Conservation (phyloP, 2,797 vertebrate genomes). For the Cetoscarus ocellatus region DNA sequence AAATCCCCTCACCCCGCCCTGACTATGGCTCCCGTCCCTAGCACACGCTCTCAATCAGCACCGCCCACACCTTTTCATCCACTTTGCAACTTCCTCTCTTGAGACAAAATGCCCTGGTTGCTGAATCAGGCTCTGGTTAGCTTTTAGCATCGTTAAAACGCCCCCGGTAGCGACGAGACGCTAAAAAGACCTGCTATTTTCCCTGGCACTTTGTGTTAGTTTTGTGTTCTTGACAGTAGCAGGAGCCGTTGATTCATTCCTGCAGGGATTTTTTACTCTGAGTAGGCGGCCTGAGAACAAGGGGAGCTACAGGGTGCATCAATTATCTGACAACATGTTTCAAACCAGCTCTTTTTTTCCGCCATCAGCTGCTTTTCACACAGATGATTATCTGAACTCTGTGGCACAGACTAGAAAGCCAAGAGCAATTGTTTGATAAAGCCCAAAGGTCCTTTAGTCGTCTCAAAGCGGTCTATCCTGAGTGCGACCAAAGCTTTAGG, state of each 20-base stretch:
- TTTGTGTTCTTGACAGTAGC: slow-evolving; percentile 64
- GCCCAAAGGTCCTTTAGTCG: slow-evolving; percentile 63
- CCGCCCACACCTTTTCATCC: slow-evolving; percentile 60
- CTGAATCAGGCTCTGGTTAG: slow-evolving; percentile 42
- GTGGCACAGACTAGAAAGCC: slow-evolving; percentile 45
- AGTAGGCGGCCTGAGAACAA: slow-evolving; percentile 74
- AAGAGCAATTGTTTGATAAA: slow-evolving; percentile 66
- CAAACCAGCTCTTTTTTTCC: slow-evolving; percentile 62
- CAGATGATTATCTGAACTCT: slow-evolving; percentile 70
- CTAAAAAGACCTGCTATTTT: slow-evolving; percentile 41
- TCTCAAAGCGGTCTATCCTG: slow-evolving; percentile 43
- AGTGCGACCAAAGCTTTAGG: slow-evolving; percentile 51
- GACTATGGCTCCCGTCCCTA: slow-evolving; percentile 1
- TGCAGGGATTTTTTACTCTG: slow-evolving; percentile 63
- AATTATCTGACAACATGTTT: slow-evolving; percentile 79
- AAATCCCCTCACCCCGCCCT: slow-evolving; percentile 32
- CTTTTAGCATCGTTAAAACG: slow-evolving; percentile 44
- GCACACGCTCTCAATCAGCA: slow-evolving; percentile 28
- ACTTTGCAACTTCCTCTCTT: slow-evolving; percentile 54
- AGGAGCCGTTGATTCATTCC: slow-evolving; percentile 69
- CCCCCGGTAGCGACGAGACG: slow-evolving; percentile 42
- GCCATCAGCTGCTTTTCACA: slow-evolving; percentile 68
- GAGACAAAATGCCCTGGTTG: slow-evolving; percentile 48
- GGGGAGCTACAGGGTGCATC: slow-evolving; percentile 72
- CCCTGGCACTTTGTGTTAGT: slow-evolving; percentile 44